Percentiles rank a stretch among this genome's conserved stretches.
Evolutionary conservation across 1,140 invertebrate genomes (phyloP).

Genomic region (Drosophila varians): DNA sequence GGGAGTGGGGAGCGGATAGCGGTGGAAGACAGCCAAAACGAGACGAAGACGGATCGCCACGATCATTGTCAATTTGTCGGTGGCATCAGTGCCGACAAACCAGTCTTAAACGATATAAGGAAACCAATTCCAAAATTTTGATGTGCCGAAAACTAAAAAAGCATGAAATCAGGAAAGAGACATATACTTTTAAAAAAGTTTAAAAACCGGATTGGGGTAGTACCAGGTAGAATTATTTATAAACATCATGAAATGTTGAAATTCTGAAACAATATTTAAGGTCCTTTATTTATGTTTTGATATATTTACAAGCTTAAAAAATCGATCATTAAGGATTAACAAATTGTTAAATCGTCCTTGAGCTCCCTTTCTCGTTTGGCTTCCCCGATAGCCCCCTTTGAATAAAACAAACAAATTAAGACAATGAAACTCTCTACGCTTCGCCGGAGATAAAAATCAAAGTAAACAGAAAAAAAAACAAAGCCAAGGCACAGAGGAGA

Average conservation of each 20-base stretch:
- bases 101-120: slow-evolving; percentile 18
- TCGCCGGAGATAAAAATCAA: slow-evolving; percentile 68
- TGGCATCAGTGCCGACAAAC: slow-evolving; percentile 36
- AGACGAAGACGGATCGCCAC: slow-evolving; percentile 41
- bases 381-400: slow-evolving; percentile 16
- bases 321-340: background rate
- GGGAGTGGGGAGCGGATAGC: too few relatives aligned
- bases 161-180: background rate
- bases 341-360: background rate
- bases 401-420: slow-evolving; percentile 71
- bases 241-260: too few relatives aligned
- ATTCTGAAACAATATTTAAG: too few relatives aligned
- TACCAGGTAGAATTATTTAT: too few relatives aligned
- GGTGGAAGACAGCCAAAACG: slow-evolving; percentile 27
- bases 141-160: background rate
- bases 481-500: slow-evolving; percentile 20
- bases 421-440: slow-evolving; percentile 74
- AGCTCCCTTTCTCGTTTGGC: background rate
- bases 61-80: slow-evolving; percentile 51
- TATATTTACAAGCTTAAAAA: background rate
- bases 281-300: too few relatives aligned
- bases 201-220: background rate
- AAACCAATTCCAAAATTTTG: slow-evolving; percentile 8
- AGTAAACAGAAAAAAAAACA: slow-evolving; percentile 61
- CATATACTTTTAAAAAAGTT: background rate